Conservation (phyloP, 1,140 invertebrate genomes). For the Procambarus virginalis region DNA sequence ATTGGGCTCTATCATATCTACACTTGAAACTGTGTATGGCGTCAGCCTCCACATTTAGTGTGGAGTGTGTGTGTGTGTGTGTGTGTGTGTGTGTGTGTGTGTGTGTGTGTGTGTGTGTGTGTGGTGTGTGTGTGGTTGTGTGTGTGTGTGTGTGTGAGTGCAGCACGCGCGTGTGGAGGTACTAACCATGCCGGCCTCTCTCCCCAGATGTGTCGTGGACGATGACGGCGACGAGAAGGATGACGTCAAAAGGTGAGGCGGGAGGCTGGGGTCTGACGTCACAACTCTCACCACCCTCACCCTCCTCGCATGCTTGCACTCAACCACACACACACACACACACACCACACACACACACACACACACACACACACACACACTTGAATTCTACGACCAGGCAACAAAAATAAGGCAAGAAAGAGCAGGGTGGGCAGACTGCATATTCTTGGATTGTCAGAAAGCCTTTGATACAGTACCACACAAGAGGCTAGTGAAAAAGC, state of each 20-base stretch:
- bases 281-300: neutral
- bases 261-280: neutral
- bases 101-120: neutral
- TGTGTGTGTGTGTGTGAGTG: neutral
- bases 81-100: neutral
- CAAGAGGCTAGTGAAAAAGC: too few species aligned
- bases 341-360: constrained; percentile 8
- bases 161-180: neutral
- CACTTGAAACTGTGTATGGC: too few species aligned
- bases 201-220: constrained; percentile 38
- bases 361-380: constrained; percentile 24
- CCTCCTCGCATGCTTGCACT: neutral
- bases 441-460: too few species aligned
- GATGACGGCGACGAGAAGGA: constrained; percentile 52
- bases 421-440: too few species aligned
- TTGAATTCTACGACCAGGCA: too few species aligned
- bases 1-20: too few species aligned
- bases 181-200: neutral
- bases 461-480: too few species aligned
- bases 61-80: neutral
- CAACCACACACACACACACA: neutral
- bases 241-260: constrained; percentile 57
- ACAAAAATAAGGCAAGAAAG: too few species aligned
- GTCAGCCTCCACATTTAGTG: too few species aligned
- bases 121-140: neutral